Base-by-base conservation (phyloP, 2,888 invertebrate species). In the Scotopteryx bipunctaria region DNA sequence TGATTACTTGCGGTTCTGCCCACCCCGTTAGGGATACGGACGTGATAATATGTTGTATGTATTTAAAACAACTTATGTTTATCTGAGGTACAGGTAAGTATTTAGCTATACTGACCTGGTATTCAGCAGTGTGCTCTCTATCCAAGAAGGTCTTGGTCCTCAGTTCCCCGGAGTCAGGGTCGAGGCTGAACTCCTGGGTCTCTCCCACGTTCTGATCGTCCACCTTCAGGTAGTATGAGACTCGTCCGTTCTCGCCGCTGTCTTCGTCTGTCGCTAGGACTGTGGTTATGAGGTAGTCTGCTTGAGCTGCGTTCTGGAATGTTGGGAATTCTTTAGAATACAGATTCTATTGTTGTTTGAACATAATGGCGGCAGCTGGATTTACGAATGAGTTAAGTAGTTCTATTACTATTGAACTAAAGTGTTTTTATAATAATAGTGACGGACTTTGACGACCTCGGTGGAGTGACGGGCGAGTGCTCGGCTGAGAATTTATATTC, bases 201-300 rank as follows among this genome's bases (percentile, higher is more conserved):
- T 95, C 94, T 56, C 94, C 94, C 0, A 95, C 93, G 66, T 96
- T 95, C 64, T 92, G 91, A 69, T 95, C 94, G 61, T 93, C 93
- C 29, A 95, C 93, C 83, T 96, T 96, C 53, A 97, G 86, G 76
- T 94, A 95, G 83, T 98, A 98, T 1, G 95, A 95, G 0, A 98
- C 92, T 43, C 94, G 91, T 0, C 97, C 97, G 78, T 96, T 97
- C 61, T 95, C 95, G 0, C 96, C 97, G 0, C 92, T 91, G 73
- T 98, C 97, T 61, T 93, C 93, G 73, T 98, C 98, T 0, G 92
- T 91, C 0, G 98, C 98, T 72, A 94, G 94, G 0, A 97, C 94
- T 0, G 95, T 95, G 73, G 97, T 93, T 55, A 98, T 93, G 2
- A 96, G 83, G 73, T 94, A 95, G 69, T 95, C 94, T 1, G 94